These are phyloP conservation scores for Malacoraja senta DNA, from an alignment of 2,797 vertebrate species.

Conservation along the genomic window DNA sequence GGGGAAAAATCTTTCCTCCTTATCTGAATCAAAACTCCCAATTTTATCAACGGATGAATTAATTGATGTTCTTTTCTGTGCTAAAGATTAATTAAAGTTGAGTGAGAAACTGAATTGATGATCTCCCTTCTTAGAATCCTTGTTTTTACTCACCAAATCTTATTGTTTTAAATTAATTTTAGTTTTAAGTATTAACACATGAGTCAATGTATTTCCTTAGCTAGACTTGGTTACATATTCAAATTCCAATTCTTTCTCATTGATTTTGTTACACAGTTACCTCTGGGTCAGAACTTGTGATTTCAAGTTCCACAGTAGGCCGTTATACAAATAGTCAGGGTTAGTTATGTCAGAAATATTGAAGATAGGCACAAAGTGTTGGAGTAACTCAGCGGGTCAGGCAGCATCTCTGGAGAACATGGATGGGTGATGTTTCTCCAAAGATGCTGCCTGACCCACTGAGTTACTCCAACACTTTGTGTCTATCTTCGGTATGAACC, in stretches of 20 bases:
- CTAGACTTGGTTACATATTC: not conserved
- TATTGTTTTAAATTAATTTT: not conserved
- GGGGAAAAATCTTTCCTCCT: not conserved
- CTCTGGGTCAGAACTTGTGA: not conserved
- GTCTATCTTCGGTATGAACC: too few species aligned
- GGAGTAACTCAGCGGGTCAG: too few species aligned
- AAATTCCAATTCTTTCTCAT: not conserved
- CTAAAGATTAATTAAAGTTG: not conserved
- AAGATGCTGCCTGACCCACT: too few species aligned
- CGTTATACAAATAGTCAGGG: not conserved
- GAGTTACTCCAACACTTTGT: too few species aligned
- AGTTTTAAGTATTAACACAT: not conserved
- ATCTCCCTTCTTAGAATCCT: not conserved
- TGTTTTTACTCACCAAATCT: not conserved
- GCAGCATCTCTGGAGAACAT: too few species aligned
- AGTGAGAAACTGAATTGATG: too few species aligned
- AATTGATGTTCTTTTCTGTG: not conserved
- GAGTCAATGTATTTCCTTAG: not conserved
- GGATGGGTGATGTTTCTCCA: too few species aligned
- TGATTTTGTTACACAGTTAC: not conserved
- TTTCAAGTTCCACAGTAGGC: not conserved
- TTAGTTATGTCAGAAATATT: not conserved
- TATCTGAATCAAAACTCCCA: not conserved
- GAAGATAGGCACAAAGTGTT: too few species aligned
- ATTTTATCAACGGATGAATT: not conserved